phyloP scores from a whole-genome alignment of 2,888 invertebrate species.

The Lasioglossum vierecki region DNA sequence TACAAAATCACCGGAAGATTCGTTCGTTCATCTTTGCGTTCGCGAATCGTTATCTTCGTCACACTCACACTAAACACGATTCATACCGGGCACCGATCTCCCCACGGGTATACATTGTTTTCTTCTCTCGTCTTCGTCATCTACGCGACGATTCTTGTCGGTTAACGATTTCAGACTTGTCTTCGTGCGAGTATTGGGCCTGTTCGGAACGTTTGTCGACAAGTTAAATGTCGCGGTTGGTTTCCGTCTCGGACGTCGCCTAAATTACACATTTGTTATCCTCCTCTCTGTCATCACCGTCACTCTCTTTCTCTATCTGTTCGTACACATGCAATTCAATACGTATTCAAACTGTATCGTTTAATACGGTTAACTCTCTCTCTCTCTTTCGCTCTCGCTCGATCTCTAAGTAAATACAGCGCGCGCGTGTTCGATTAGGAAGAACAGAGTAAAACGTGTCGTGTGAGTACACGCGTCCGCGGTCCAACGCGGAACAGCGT shows the following conservation, averaged over 20 bases:
- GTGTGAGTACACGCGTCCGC: conserved; percentile 16
- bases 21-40: conserved; percentile 63
- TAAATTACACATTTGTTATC: not conserved
- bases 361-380: no score
- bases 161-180: conserved; percentile 54
- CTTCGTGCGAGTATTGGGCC: conserved; percentile 42
- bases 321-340: not conserved
- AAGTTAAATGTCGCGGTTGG: conserved; percentile 7
- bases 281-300: not conserved
- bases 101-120: conserved; percentile 1
- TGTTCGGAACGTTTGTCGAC: conserved; percentile 49
- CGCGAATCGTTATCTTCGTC: conserved; percentile 53
- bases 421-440: conserved; percentile 44
- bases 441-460: conserved; percentile 52
- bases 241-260: not conserved
- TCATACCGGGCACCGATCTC: conserved; percentile 72
- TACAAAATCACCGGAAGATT: conserved; percentile 82
- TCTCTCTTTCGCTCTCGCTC: not conserved
- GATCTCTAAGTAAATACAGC: conserved; percentile 13
- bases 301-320: not conserved
- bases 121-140: not conserved
- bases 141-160: conserved; percentile 50
- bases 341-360: no score
- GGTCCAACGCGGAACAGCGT: conserved; percentile 17
- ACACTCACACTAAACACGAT: conserved; percentile 63